These are phyloP conservation scores for Drosophila asahinai DNA, from an alignment of 1,140 invertebrate genomes.

Conservation along the genomic window DNA sequence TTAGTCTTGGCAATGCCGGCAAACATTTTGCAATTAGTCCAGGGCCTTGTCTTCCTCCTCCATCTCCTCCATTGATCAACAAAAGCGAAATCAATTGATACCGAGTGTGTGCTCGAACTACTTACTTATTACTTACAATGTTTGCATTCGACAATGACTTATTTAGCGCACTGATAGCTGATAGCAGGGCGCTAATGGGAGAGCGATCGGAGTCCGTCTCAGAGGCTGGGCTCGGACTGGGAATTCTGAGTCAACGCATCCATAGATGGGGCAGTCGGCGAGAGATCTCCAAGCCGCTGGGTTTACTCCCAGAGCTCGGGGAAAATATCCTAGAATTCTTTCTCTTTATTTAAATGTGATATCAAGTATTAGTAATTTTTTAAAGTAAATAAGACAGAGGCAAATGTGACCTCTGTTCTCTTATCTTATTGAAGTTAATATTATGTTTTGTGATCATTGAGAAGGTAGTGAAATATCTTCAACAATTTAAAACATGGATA, in stretches of 20 bases:
- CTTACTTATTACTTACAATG: conserved; percentile 28
- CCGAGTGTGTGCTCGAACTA: background rate
- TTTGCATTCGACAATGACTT: conserved; percentile 54
- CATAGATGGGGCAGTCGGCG: conserved; percentile 6
- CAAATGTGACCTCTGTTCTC: too few species aligned
- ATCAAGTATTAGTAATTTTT: background rate
- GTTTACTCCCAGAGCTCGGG: conserved; percentile 2
- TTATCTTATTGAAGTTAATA: background rate
- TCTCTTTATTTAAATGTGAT: too few species aligned
- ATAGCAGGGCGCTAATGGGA: conserved; percentile 48
- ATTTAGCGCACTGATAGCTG: conserved; percentile 54
- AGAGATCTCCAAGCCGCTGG: conserved; percentile 3
- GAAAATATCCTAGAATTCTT: background rate
- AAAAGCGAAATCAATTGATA: conserved; percentile 24
- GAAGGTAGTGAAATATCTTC: background rate
- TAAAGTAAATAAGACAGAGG: too few species aligned
- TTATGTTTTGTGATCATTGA: background rate
- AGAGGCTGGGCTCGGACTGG: background rate
- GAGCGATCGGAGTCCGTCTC: background rate
- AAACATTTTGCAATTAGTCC: conserved; percentile 61
- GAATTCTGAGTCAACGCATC: conserved; percentile 18
- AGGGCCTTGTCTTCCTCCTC: conserved; percentile 31
- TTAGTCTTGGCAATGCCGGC: background rate
- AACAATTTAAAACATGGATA: background rate
- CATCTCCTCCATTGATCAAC: conserved; percentile 4